Evolutionary conservation across 2,888 invertebrate species (phyloP).

Genomic region (Drosophila helvetica): DNA sequence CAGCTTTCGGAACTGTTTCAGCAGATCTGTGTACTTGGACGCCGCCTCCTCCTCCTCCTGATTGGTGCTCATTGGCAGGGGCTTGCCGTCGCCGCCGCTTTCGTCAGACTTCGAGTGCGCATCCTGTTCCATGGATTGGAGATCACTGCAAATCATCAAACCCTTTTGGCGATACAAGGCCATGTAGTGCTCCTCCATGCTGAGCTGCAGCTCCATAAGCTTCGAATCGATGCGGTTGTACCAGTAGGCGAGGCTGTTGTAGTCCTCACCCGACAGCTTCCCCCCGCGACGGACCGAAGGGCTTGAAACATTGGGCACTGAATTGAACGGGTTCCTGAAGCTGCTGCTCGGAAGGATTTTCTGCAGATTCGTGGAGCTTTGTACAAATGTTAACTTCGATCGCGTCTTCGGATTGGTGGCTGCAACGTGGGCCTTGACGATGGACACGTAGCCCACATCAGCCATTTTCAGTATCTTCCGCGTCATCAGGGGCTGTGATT

Average conservation of each 20-base stretch:
- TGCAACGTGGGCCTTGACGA: constrained; percentile 8
- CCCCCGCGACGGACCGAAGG: neutral
- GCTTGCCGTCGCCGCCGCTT: constrained; percentile 52
- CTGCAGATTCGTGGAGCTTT: neutral
- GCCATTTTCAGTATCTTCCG: constrained; percentile 66
- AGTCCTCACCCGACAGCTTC: constrained; percentile 49
- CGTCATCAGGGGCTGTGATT: constrained; percentile 22
- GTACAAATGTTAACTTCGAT: neutral
- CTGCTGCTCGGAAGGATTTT: neutral
- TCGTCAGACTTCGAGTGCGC: constrained; percentile 25
- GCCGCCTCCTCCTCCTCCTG: neutral
- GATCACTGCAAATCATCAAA: constrained; percentile 48
- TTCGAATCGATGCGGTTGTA: constrained; percentile 64
- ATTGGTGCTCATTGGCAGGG: neutral
- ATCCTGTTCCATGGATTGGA: constrained; percentile 35
- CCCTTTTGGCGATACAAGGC: constrained; percentile 51
- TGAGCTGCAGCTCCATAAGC: constrained; percentile 44
- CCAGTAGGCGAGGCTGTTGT: constrained; percentile 61
- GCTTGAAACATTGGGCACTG: constrained; percentile 6
- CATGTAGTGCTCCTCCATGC: constrained; percentile 60
- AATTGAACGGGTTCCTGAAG: neutral
- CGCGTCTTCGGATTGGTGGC: neutral
- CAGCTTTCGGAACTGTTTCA: constrained; percentile 54
- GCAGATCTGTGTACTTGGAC: constrained; percentile 13
- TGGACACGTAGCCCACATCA: constrained; percentile 44